Conservation (phyloP, 1,140 invertebrate genomes). For the Trichonephila inaurata region DNA sequence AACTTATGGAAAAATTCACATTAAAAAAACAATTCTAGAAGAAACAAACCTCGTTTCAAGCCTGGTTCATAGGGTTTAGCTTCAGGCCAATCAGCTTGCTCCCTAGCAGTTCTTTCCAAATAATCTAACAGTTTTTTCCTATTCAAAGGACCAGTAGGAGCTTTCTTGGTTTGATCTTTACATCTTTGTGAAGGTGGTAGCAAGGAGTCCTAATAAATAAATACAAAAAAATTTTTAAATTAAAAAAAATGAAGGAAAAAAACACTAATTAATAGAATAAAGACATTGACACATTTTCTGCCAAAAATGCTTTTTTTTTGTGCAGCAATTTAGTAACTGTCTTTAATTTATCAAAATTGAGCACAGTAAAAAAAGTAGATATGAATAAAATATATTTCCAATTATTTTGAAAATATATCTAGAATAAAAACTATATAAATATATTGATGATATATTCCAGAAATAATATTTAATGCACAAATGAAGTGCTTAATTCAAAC, state of each 20-base stretch:
- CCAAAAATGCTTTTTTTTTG: no score
- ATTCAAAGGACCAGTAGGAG: constrained; percentile 96
- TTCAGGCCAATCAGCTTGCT: constrained; percentile 98
- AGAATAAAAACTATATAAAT: no score
- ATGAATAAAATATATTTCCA: no score
- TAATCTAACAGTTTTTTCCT: constrained; percentile 98
- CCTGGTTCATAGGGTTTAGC: constrained; percentile 95
- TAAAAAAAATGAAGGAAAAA: background rate
- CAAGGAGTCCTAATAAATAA: constrained; percentile 90
- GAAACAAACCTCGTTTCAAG: constrained; percentile 89
- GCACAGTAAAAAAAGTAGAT: no score
- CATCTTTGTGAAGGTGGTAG: constrained; percentile 97
- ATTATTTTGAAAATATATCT: no score
- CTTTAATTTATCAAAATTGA: no score
- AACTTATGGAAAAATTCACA: no score
- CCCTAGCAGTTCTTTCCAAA: constrained; percentile 95
- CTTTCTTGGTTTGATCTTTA: constrained; percentile 96
- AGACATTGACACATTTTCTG: background rate
- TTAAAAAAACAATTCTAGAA: no score
- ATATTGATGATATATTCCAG: no score
- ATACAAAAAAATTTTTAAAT: background rate
- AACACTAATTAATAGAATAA: background rate
- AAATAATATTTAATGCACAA: no score
- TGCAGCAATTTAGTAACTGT: no score
- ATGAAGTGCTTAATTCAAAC: no score